Percentiles rank a stretch among this genome's conserved stretches.
Conservation (phyloP, 2,797 vertebrate genomes). For the Arnoldichthys spilopterus region DNA sequence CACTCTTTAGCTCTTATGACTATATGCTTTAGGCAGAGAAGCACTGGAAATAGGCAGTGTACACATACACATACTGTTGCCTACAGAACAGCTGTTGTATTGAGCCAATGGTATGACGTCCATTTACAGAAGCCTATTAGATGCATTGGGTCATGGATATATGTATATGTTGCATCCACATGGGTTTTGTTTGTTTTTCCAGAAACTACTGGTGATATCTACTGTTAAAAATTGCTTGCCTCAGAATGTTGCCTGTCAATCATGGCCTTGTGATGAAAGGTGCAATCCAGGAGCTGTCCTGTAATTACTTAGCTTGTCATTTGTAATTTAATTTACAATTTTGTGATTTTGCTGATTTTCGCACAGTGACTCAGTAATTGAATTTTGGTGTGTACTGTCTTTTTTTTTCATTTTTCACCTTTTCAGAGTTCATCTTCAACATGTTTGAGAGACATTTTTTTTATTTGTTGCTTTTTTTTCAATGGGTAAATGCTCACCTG, state of each 20-base stretch:
- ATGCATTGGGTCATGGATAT: neutral
- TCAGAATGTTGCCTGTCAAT: constrained; percentile 27
- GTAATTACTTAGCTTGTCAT: neutral
- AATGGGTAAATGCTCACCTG: neutral
- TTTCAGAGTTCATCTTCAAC: neutral
- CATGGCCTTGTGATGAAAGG: constrained; percentile 38
- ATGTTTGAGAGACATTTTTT: neutral
- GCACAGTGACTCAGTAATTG: neutral
- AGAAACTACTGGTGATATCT: constrained; percentile 16
- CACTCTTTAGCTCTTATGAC: neutral
- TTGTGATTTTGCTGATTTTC: constrained; percentile 11
- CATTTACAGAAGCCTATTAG: neutral
- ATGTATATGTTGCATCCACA: constrained; percentile 4
- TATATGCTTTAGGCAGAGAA: neutral
- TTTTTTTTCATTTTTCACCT: neutral
- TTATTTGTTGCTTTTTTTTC: neutral
- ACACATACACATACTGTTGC: neutral
- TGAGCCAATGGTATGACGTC: neutral
- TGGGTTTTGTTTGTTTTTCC: neutral
- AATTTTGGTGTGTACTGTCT: constrained; percentile 3
- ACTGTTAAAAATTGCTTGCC: constrained; percentile 26
- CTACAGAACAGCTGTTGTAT: neutral
- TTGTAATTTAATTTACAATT: neutral
- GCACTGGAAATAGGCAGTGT: neutral
- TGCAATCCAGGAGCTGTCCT: constrained; percentile 13